Evolutionary conservation across 35 echinoderm and acorn worm species (phyloP).

Genomic region (Patiria miniata): DNA sequence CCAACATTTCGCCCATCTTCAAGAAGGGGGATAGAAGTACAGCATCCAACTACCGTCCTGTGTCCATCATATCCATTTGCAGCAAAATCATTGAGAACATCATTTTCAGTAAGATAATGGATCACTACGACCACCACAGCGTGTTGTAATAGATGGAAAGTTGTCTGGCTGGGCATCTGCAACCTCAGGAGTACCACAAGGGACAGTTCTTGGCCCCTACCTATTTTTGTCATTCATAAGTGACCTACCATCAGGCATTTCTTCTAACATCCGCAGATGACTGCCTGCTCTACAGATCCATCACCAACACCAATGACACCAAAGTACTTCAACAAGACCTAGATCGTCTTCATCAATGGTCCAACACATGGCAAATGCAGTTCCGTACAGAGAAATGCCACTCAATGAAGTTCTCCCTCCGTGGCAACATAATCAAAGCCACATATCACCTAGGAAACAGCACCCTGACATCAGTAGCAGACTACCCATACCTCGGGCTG

Average conservation of each 20-base stretch:
- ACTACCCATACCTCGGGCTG: constrained; percentile 4
- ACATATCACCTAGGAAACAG: neutral
- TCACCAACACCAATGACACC: no score
- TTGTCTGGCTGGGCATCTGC: constrained; percentile 38
- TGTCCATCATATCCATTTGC: constrained; percentile 47
- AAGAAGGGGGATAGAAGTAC: constrained; percentile 7
- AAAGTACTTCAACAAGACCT: no score
- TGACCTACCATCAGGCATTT: constrained; percentile 51
- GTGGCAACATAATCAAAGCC: no score
- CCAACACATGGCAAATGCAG: no score
- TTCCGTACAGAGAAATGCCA: no score
- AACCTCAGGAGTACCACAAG: constrained; percentile 68
- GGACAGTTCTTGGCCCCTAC: constrained; percentile 58
- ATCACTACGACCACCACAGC: no score
- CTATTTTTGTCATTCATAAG: constrained; percentile 65
- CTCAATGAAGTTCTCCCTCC: no score
- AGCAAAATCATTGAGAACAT: constrained; percentile 27
- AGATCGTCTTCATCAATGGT: no score
- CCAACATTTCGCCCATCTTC: neutral
- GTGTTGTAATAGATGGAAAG: constrained; percentile 46
- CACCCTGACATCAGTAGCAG: neutral
- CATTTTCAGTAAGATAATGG: constrained; percentile 43
- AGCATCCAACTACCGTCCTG: constrained; percentile 44
- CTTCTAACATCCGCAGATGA: no score
- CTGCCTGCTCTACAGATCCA: no score